Percentiles rank a stretch among this genome's conserved stretches.
Evolutionary conservation across 1,140 invertebrate genomes (phyloP).

Genomic region (Pomacea maculata): DNA sequence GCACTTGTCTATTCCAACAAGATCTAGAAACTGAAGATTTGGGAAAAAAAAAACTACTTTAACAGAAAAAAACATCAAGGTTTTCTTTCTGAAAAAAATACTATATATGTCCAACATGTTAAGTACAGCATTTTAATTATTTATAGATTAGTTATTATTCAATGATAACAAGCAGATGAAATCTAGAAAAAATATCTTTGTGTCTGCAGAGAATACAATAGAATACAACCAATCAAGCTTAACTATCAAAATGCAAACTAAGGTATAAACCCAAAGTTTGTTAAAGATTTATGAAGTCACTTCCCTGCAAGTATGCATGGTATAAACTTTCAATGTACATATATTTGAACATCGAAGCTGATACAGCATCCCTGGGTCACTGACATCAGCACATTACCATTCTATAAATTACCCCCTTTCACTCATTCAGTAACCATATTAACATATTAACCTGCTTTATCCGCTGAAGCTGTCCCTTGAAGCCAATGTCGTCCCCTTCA

Average conservation of each 20-base stretch:
- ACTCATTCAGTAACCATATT: background rate
- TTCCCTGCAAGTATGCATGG: background rate
- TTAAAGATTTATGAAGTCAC: too few relatives aligned
- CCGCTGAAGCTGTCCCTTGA: constrained; percentile 32
- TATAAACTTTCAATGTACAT: background rate
- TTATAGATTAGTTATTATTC: too few relatives aligned
- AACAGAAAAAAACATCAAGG: background rate
- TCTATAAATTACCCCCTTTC: background rate
- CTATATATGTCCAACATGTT: too few relatives aligned
- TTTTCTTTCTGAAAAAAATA: too few relatives aligned
- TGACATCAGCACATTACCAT: background rate
- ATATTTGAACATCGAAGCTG: background rate
- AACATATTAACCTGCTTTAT: constrained; percentile 38
- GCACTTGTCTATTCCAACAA: constrained; percentile 30
- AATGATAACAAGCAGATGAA: too few relatives aligned
- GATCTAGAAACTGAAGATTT: constrained; percentile 35
- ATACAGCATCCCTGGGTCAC: background rate
- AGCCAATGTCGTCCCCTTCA: constrained; percentile 47
- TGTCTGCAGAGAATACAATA: background rate
- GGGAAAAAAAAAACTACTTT: too few relatives aligned
- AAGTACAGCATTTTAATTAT: too few relatives aligned
- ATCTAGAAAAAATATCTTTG: too few relatives aligned
- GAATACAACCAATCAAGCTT: background rate
- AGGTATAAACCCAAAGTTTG: too few relatives aligned
- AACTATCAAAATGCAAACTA: background rate